Base-by-base conservation (phyloP, 2,797 vertebrate genomes). In the Cyclopterus lumpus region DNA sequence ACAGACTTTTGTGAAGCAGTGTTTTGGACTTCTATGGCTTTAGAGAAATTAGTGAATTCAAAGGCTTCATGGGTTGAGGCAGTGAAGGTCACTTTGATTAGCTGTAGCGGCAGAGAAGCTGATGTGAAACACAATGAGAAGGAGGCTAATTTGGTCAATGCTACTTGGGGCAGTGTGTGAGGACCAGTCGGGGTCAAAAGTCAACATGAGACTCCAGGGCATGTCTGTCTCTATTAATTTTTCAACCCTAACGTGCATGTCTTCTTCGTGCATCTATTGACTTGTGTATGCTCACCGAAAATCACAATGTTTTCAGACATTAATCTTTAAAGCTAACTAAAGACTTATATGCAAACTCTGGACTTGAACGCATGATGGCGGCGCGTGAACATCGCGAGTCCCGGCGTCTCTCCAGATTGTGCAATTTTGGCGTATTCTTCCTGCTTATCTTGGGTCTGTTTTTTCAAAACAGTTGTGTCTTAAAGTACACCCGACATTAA, bases 11-110 rank as follows among this genome's bases (percentile, higher is more conserved):
- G 24, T 72, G 26, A 30, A 40, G 26, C 44, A 3, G 44, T 15
- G 8, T 26, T 28, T 57, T 16, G 36, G 40, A 54, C 8, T 65
- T 75, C 79, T 66, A 66, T 46, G 36, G n/a, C 36, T 61, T 30
- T 18, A 62, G 44, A 71, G 61, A 77, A 76, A 73, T 32, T 11
- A 58, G 53, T 36, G 38, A 67, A 51, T 77, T 85, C 59, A 79
- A 77, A 77, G 69, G 62, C 58, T 71, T 61, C 16, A 26, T 11
- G 54, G 22, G 55, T 34, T 59, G 55, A n/a, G 63, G 53, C 28
- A 3, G 66, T 54, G 65, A 55, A 62, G 80, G 82, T 86, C 67
- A 75, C 65, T 53, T 60, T 80, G 84, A 86, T 87, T 80, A 87
- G 66, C 73, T 58, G 46, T 51, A 78, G 54, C 77, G 44, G 36